Evolutionary conservation across 1,140 invertebrate species (phyloP).

Genomic region (Dolichoris vasculosae): DNA sequence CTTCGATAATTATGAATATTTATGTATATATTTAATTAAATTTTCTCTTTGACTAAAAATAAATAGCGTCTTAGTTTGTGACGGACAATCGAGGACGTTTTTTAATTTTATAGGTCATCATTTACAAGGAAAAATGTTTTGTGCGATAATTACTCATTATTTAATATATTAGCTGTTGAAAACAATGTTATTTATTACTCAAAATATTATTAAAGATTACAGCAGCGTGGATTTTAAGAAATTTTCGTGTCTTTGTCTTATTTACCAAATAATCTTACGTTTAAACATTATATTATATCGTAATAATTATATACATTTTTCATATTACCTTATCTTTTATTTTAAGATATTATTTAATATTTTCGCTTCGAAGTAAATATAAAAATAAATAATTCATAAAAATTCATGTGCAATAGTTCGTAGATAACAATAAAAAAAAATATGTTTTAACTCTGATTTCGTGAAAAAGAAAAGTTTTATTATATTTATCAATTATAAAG

Average conservation of each 20-base stretch:
- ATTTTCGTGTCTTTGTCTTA: background rate
- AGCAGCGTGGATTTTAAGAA: background rate
- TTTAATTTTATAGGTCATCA: slow-evolving; percentile 21
- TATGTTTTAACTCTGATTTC: too few relatives aligned
- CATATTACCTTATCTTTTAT: background rate
- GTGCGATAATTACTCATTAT: slow-evolving; percentile 12
- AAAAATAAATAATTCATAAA: too few relatives aligned
- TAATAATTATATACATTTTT: background rate
- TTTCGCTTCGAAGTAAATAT: too few relatives aligned
- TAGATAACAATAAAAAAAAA: too few relatives aligned
- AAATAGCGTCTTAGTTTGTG: slow-evolving; percentile 6
- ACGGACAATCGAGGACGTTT: slow-evolving; percentile 11
- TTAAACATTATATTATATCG: background rate
- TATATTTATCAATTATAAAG: too few relatives aligned
- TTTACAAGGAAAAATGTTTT: slow-evolving; percentile 13
- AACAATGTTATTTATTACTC: background rate
- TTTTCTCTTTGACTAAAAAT: slow-evolving; percentile 4
- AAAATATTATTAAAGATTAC: background rate
- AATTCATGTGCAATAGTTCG: too few relatives aligned
- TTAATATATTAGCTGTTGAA: background rate
- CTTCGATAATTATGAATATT: background rate
- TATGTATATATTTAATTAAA: background rate
- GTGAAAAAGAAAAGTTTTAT: too few relatives aligned
- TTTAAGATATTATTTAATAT: too few relatives aligned
- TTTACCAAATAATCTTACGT: background rate